phyloP scores from a whole-genome alignment of 2,113 vertebrate genomes.

The Brachypodius melanocephalos region DNA sequence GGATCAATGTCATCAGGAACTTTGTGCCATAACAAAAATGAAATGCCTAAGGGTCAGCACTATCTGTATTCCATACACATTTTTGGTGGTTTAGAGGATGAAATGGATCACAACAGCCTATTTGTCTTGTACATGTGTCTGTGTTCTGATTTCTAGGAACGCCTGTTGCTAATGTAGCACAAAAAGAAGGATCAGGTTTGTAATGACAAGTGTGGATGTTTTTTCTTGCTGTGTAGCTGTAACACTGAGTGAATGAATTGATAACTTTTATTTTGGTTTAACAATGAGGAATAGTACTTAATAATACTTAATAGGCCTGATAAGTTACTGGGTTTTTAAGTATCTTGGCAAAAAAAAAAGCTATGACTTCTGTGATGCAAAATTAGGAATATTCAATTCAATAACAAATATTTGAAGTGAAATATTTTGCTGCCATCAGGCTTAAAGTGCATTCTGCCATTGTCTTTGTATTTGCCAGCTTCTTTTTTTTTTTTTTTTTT shows the following conservation, averaged over 20 bases:
- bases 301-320: background rate
- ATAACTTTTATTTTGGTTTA: background rate
- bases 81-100: background rate
- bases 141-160: conserved; percentile 56
- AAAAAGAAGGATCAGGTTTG: conserved; percentile 77
- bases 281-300: background rate
- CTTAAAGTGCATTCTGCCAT: background rate
- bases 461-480: background rate
- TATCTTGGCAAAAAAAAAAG: background rate
- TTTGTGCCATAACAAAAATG: background rate
- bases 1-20: background rate
- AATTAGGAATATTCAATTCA: background rate
- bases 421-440: background rate
- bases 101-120: background rate
- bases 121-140: conserved; percentile 19
- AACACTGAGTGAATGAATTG: background rate
- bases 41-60: background rate
- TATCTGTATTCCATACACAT: background rate
- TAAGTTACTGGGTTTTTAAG: background rate
- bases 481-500: background rate
- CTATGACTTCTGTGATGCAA: background rate
- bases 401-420: background rate
- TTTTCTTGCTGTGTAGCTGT: background rate
- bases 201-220: background rate
- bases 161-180: conserved; percentile 46